Base-by-base conservation (phyloP, 2,888 invertebrate genomes). In the Troilus luridus region DNA sequence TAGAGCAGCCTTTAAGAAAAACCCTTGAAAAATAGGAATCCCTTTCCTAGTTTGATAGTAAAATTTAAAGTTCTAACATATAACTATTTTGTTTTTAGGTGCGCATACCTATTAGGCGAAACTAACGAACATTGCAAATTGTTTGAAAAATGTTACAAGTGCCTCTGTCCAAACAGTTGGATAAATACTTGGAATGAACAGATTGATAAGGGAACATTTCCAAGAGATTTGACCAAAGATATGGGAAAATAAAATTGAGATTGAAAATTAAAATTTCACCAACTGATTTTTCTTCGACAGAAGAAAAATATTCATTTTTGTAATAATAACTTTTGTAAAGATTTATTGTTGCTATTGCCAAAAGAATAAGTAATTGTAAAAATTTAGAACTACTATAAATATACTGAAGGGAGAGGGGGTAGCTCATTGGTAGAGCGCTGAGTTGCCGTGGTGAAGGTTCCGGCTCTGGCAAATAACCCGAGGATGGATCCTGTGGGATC, bases 131-230 rank as follows among this genome's bases (percentile, higher is more conserved):
- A 98, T 9, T 99, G 99, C 95, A 95, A 97, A 92, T 98, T 98
- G 95, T 99, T 98, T 96, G 96, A 97, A 94, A 96, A 96, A 93
- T 97, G 96, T n/a, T 98, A 96, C 95, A 95, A 94, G 92, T 95
- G 97, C 0, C 95, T 99, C 92, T 99, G 99, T 94, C 99, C 99
- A 93, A 96, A 96, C 93, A 95, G 95, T 91, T 98, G 98, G 98
- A 95, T 96, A 88, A 97, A 97, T 93, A 98, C 96, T 93, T 98
- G 98, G 98, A 96, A 98, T 94, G 95, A 95, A 64, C 98, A 98
- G 94, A 95, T 97, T 92, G 96, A 95, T 7, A 96, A 96, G 91
- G 97, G 97, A 91, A 96, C 95, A 92, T 99, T 99, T 95, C 95
- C 98, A 17, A 92, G 93, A 89, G 91, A 93, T 67, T 91, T 92